Base-by-base conservation (phyloP, 2,113 vertebrate species). In the Strigops habroptila region DNA sequence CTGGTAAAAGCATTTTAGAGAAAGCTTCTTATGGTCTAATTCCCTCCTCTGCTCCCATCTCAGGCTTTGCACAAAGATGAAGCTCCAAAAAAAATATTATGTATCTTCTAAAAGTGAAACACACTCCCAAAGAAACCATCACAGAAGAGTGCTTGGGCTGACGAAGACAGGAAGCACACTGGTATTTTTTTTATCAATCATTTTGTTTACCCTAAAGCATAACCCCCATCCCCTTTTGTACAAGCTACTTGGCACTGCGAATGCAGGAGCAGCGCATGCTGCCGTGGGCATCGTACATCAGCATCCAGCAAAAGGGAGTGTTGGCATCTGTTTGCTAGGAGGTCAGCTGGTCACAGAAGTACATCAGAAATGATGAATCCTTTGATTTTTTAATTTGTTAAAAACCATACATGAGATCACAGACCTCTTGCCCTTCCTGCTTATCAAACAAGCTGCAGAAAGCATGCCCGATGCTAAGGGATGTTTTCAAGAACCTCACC, bases 401-500 rank as follows among this genome's bases (percentile, higher is more conserved):
- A 28, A 35, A 28, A 41, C 6, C 18, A 51, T 12, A 28, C 10
- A 6, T 16, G 25, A 90, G 63, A 33, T 65, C 63, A 48, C 35
- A 86, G 49, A 18, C 12, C 19, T 51, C 37, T 33, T 35, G 43
- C 49, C 84, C 44, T 65, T 65, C 25, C 30, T 30, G 44, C 28
- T 21, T 31, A 68, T 1, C 75, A 41, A 59, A 19, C 18, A 15
- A 60, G 49, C 18, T 39, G 53, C 67, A 46, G 43, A 33, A 41
- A 71, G 51, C 0, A 1, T 2, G 2, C 16, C 19, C 0, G 1
- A 5, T 16, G 49, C 68, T 27, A n/a, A 52, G 57, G 44, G 39
- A 10, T 0, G 1, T 19, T 12, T 9, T 31, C 67, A 19, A 82
- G 75, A 28, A 35, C 33, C 90, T 97, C 97, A 99, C 99, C 99